Evolutionary conservation across 2,888 invertebrate species (phyloP).

Genomic region (Meandrusa payeni): DNA sequence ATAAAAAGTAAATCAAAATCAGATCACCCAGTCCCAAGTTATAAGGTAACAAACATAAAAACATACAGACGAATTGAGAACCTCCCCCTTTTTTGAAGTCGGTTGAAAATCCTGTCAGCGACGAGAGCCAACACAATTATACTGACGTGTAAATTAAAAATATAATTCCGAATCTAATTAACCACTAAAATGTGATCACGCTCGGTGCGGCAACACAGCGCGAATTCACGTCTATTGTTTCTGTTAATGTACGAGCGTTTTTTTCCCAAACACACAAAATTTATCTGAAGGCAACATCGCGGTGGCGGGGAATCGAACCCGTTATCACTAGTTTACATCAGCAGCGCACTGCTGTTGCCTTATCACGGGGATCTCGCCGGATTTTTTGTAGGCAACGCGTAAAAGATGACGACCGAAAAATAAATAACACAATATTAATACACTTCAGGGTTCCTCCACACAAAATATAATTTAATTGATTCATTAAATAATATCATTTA

Average conservation of each 20-base stretch:
- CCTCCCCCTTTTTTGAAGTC: too few species aligned
- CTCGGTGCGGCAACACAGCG: not conserved
- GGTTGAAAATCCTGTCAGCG: too few species aligned
- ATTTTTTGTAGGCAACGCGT: slow-evolving; percentile 36
- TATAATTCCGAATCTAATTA: slow-evolving; percentile 15
- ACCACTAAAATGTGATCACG: slow-evolving; percentile 9
- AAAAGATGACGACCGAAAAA: slow-evolving; percentile 36
- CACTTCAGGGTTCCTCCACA: too few species aligned
- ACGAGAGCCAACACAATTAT: too few species aligned
- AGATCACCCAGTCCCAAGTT: too few species aligned
- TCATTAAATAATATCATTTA: too few species aligned
- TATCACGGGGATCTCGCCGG: slow-evolving; percentile 37
- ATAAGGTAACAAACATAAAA: too few species aligned
- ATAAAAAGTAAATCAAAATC: too few species aligned
- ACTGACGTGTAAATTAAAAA: too few species aligned
- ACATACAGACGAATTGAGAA: too few species aligned
- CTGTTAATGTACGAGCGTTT: slow-evolving; percentile 37
- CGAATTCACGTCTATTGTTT: slow-evolving; percentile 45
- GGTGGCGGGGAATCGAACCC: slow-evolving; percentile 62
- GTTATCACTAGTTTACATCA: slow-evolving; percentile 60
- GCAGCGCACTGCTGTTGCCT: slow-evolving; percentile 39
- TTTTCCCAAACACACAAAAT: slow-evolving; percentile 56
- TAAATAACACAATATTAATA: not conserved
- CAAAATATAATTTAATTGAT: too few species aligned
- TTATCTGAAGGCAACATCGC: slow-evolving; percentile 60